Evolutionary conservation across 2,797 vertebrate species (phyloP).

Genomic region (Alcedo quadribrachys): DNA sequence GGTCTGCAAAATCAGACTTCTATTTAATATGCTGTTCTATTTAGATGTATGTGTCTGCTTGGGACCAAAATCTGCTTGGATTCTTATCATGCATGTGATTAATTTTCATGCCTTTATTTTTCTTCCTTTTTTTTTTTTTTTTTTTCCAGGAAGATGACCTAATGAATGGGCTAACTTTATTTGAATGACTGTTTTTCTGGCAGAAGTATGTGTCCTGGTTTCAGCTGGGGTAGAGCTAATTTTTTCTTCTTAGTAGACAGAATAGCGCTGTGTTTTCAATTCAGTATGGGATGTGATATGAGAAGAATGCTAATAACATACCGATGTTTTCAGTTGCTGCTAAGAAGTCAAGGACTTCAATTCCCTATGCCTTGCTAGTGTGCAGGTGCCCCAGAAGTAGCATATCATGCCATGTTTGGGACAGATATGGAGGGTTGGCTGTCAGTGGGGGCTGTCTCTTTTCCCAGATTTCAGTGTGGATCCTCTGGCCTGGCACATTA

Average conservation of each 20-base stretch:
- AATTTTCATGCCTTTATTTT: background rate
- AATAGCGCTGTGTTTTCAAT: background rate
- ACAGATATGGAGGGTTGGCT: background rate
- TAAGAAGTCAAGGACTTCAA: background rate
- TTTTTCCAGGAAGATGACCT: background rate
- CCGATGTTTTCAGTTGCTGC: background rate
- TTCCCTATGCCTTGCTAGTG: background rate
- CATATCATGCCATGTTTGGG: background rate
- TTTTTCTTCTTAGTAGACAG: background rate
- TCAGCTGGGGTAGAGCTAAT: background rate
- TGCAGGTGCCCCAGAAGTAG: background rate
- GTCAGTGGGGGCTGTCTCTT: background rate
- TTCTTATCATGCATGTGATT: background rate
- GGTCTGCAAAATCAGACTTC: background rate
- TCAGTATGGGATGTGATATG: background rate
- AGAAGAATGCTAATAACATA: background rate
- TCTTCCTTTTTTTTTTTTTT: rapidly evolving
- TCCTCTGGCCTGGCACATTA: too few relatives aligned
- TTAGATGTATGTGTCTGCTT: rapidly evolving
- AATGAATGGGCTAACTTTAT: background rate
- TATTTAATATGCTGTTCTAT: background rate
- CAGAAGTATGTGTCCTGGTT: background rate
- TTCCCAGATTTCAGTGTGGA: background rate
- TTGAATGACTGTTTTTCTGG: background rate
- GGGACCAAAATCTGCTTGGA: background rate